These are phyloP conservation scores for Gallinago jamesoni DNA, from an alignment of 2,113 vertebrate genomes.

Conservation along the genomic window DNA sequence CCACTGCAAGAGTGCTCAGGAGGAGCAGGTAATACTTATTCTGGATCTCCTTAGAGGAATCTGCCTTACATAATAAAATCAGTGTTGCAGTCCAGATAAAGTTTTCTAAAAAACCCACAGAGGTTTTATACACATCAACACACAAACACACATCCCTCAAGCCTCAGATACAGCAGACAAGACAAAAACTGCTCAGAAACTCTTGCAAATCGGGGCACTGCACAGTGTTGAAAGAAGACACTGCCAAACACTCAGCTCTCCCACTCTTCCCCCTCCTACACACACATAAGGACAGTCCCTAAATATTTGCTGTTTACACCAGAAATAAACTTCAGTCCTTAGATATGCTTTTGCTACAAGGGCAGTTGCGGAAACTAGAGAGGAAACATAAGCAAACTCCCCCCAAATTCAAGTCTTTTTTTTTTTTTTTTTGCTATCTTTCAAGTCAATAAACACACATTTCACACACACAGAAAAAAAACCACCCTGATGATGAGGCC, in stretches of 20 bases:
- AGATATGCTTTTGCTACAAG: not conserved
- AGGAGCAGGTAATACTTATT: not conserved
- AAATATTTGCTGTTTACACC: constrained; percentile 36
- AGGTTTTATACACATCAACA: not conserved
- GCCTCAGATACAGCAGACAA: not conserved
- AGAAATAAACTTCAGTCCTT: constrained; percentile 45
- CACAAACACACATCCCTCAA: not conserved
- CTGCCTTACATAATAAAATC: constrained; percentile 24
- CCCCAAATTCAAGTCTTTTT: not conserved
- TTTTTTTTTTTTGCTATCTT: not conserved
- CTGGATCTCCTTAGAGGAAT: not conserved
- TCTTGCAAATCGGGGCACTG: constrained; percentile 15
- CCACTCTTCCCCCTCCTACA: constrained; percentile 42
- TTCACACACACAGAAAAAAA: not conserved
- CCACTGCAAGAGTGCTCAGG: not conserved
- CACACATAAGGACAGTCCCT: constrained; percentile 3
- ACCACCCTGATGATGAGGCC: not conserved
- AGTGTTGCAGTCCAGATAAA: not conserved
- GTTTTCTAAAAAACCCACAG: not conserved
- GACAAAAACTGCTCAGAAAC: not conserved
- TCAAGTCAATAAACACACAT: not conserved
- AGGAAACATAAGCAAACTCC: not conserved
- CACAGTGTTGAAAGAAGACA: not conserved
- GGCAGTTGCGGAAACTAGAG: not conserved
- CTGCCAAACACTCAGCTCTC: not conserved